Evolutionary conservation across 2,888 invertebrate genomes (phyloP).

Genomic region (Rhamphomyia laevipes): DNA sequence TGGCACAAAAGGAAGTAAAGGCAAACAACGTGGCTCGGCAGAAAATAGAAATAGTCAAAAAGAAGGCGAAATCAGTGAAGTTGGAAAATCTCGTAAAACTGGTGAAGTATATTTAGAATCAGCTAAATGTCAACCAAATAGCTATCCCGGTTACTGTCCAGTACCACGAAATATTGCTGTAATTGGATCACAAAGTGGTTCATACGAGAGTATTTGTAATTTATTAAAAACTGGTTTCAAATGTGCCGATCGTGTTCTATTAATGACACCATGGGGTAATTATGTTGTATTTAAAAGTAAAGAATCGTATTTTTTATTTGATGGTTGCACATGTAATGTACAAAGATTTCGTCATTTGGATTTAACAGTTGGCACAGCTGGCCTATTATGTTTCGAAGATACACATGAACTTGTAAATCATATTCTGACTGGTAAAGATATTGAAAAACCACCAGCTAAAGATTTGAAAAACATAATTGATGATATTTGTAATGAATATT

Average conservation of each 20-base stretch:
- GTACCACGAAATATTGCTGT: constrained; percentile 25
- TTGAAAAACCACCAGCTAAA: neutral
- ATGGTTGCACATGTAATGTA: constrained; percentile 33
- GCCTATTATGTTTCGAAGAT: constrained; percentile 24
- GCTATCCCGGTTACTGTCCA: constrained; percentile 26
- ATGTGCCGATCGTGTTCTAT: constrained; percentile 28
- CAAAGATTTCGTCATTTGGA: constrained; percentile 31
- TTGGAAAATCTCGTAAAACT: neutral
- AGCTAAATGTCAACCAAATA: constrained; percentile 19
- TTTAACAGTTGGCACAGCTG: constrained; percentile 30
- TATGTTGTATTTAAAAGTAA: constrained; percentile 29
- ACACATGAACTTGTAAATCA: constrained; percentile 23
- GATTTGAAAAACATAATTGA: constrained; percentile 14
- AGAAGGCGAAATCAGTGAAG: neutral
- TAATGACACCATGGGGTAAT: constrained; percentile 35
- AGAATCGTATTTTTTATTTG: constrained; percentile 24
- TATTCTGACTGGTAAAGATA: constrained; percentile 22
- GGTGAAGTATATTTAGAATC: neutral
- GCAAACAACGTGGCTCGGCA: neutral
- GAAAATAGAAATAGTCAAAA: neutral
- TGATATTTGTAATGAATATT: constrained; percentile 23
- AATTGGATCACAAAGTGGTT: constrained; percentile 33
- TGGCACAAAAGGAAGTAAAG: neutral
- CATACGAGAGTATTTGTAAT: constrained; percentile 26
- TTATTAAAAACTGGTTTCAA: constrained; percentile 25